A percentile compares a stretch with the other conserved stretches of the same genome.
phyloP scores from a whole-genome alignment of 30 jellyfish, hydroid and myxozoan species.

The Cassiopea andromeda region DNA sequence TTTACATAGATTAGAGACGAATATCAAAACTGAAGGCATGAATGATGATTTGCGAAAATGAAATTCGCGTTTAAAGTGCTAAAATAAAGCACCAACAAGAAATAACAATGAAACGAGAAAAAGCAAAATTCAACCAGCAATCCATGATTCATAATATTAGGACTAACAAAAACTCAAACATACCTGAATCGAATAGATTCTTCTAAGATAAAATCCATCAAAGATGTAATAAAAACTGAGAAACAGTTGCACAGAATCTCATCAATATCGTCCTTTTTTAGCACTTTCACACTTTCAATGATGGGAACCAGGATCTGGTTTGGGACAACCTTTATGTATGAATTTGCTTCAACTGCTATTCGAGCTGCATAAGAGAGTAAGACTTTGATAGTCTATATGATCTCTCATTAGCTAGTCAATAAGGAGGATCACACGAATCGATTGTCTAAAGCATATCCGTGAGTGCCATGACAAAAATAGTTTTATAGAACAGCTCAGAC shows the following conservation, averaged over 20 bases:
- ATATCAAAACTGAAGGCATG: no score
- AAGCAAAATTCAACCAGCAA: neutral
- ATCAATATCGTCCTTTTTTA: conserved; percentile 40
- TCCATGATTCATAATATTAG: neutral
- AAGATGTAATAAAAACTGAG: conserved; percentile 43
- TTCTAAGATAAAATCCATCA: conserved; percentile 57
- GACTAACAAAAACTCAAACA: neutral
- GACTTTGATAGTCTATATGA: no score
- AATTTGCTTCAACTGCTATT: conserved; percentile 58
- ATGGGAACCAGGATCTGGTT: conserved; percentile 73
- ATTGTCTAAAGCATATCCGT: no score
- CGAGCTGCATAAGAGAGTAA: conserved; percentile 44
- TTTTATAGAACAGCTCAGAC: no score
- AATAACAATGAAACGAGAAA: no score
- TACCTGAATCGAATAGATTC: conserved; percentile 70
- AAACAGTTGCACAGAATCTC: conserved; percentile 34
- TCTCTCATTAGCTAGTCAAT: no score
- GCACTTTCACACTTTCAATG: conserved; percentile 25
- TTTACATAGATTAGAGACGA: no score
- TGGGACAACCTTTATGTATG: conserved; percentile 61
- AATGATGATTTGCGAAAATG: no score
- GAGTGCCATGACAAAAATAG: no score
- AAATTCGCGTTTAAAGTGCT: no score
- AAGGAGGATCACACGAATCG: no score
- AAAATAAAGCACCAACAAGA: no score